Evolutionary conservation across 2,888 invertebrate genomes (phyloP).

Genomic region (Trichogramma evanescens): DNA sequence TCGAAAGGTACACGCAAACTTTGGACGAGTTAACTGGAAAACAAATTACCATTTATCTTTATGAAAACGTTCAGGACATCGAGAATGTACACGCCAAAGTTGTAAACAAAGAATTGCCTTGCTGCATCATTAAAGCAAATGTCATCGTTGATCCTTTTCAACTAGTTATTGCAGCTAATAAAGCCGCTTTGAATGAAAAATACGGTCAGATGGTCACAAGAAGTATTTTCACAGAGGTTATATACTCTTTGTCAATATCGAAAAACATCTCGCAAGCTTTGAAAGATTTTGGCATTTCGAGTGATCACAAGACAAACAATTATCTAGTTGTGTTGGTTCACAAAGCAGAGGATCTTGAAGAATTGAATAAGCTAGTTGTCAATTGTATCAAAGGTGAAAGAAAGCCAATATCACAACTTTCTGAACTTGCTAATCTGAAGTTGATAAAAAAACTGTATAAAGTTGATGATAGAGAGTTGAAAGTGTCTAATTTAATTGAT

Average conservation of each 20-base stretch:
- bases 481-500: constrained; percentile 50
- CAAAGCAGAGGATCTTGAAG: constrained; percentile 31
- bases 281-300: constrained; percentile 57
- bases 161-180: constrained; percentile 62
- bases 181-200: constrained; percentile 53
- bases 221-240: constrained; percentile 58
- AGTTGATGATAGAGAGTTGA: constrained; percentile 51
- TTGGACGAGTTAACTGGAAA: constrained; percentile 49
- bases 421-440: constrained; percentile 48
- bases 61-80: constrained; percentile 52
- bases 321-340: constrained; percentile 49
- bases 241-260: constrained; percentile 62
- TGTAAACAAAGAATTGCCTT: constrained; percentile 53
- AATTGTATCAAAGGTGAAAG: constrained; percentile 53
- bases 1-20: constrained; percentile 24
- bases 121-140: constrained; percentile 57
- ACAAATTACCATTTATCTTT: constrained; percentile 51
- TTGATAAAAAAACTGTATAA: constrained; percentile 58
- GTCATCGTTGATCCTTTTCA: constrained; percentile 58
- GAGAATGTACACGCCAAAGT: constrained; percentile 52
- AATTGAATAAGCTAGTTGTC: constrained; percentile 42
- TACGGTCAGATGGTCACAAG: constrained; percentile 53
- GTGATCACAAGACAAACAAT: constrained; percentile 42
- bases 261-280: constrained; percentile 66
- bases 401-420: constrained; percentile 49